These are phyloP conservation scores for Pheosia gnoma DNA, from an alignment of 2,888 invertebrate species.

Conservation along the genomic window DNA sequence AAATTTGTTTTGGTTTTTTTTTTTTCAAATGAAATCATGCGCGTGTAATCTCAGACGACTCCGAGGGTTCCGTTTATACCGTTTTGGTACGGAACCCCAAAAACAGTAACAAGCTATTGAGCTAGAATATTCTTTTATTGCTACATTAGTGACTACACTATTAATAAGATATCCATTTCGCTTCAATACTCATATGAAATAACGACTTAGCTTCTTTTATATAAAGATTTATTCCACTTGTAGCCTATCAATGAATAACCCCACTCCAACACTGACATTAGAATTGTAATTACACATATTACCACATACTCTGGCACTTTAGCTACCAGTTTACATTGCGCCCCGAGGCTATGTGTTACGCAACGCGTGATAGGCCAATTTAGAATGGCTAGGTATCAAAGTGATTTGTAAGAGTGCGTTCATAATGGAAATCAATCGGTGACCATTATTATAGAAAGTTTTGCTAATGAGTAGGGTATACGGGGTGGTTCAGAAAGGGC, in stretches of 20 bases:
- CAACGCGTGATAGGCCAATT: constrained; percentile 24
- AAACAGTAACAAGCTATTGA: too few relatives aligned
- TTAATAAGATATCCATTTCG: background rate
- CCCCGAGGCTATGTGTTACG: constrained; percentile 19
- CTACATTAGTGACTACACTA: too few relatives aligned
- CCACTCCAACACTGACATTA: constrained; percentile 5
- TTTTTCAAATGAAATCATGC: too few relatives aligned
- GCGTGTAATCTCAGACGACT: too few relatives aligned
- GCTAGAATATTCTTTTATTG: too few relatives aligned
- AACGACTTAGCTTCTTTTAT: background rate
- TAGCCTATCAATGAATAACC: background rate
- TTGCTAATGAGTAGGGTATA: too few relatives aligned
- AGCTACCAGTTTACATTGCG: constrained; percentile 30
- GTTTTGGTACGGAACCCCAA: too few relatives aligned
- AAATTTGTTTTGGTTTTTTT: too few relatives aligned
- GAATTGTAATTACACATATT: constrained; percentile 12
- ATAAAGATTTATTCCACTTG: background rate
- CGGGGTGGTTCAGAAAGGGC: too few relatives aligned
- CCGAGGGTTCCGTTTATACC: too few relatives aligned
- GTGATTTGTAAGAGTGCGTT: constrained; percentile 24
- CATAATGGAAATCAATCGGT: background rate
- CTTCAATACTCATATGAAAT: background rate
- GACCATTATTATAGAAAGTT: background rate
- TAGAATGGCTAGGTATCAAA: constrained; percentile 37
- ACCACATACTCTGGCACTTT: constrained; percentile 29